Base-by-base conservation (phyloP, 2,113 vertebrate genomes). In the Phalacrocorax brasilianus region DNA sequence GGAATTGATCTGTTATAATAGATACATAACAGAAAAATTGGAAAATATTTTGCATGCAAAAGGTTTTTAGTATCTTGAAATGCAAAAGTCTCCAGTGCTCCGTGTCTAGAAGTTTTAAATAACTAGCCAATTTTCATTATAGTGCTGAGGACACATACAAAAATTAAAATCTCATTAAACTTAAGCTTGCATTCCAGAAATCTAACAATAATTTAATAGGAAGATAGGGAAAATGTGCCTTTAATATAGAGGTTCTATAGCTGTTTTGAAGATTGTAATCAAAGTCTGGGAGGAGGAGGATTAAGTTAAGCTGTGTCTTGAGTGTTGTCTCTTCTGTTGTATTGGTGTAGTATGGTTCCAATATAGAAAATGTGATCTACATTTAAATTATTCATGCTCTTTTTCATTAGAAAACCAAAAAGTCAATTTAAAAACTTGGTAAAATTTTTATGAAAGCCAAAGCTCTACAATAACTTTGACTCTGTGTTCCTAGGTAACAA, bases 361-460 rank as follows among this genome's bases (percentile, higher is more conserved):
- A 97, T 95, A 94, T 4, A 93, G 88, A 49, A 89, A 94, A 75
- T 52, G 44, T 22, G 0, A 24, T 91, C 88, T 88, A 44, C 26
- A 77, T 96, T 96, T 98, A 97, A 98, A 98, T 97, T 97, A 98
- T 98, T 97, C 85, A 97, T 91, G 21, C 2, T 72, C 52, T 96
- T 97, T 98, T 97, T 97, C 96, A 97, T 98, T 98, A 95, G 71
- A 94, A 97, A 98, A 95, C 52, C 79, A 95, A 97, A 96, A 97
- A 96, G 95, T 95, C 87, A 95, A 97, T 97, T 97, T 96, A 93
- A 97, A 98, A 97, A 94, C 86, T 94, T 94, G 89, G 96, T 97
- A 96, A 98, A 96, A 96, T 75, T 98, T 98, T 98, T 96, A 97
- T 97, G 97, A 98, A 97, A 97, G 75, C 61, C 50, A n/a, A 67